Conservation (phyloP, 2,797 vertebrate genomes). For the Sphenodon punctatus region DNA sequence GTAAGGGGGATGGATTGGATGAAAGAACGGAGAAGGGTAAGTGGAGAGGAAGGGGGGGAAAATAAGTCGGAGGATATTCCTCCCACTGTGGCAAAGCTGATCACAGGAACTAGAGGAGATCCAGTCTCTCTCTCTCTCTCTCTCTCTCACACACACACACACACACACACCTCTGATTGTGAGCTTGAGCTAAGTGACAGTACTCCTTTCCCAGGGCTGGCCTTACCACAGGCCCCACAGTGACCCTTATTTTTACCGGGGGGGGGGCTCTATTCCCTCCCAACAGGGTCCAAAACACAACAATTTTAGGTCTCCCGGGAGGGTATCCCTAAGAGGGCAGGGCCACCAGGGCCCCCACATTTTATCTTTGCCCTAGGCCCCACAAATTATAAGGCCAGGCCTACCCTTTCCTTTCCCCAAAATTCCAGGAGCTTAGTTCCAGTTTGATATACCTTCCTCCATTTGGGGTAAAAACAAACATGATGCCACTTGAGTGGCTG, state of each 20-base stretch:
- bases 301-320: no score
- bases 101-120: not conserved
- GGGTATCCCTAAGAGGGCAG: no score
- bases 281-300: no score
- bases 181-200: not conserved
- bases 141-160: not conserved
- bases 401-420: no score
- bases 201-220: not conserved
- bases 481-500: no score
- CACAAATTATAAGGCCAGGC: no score
- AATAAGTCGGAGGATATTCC: not conserved
- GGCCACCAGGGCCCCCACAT: no score
- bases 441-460: not conserved
- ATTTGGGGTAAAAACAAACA: no score
- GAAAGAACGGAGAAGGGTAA: not conserved
- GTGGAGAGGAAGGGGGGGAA: not conserved
- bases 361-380: no score
- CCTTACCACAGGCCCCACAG: no score
- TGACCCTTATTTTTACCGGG: no score
- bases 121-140: not conserved
- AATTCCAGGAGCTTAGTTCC: not conserved
- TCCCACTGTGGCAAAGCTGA: not conserved
- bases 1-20: conserved; percentile 8
- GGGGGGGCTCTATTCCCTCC: no score
- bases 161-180: not conserved